Conservation (phyloP, 53 echinoderm and acorn worm species). For the Apostichopus leukothele region DNA sequence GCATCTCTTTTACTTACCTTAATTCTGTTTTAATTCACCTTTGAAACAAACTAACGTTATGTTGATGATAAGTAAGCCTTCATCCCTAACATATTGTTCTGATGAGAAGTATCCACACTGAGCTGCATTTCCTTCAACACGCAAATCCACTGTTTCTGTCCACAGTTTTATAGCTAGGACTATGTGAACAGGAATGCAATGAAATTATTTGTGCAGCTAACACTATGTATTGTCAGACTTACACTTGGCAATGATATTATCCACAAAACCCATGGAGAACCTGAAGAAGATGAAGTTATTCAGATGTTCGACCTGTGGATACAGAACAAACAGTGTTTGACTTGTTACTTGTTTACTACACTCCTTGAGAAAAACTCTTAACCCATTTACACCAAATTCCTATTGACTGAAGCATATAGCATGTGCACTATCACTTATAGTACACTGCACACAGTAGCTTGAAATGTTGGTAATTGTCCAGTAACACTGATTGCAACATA, state of each 20-base stretch:
- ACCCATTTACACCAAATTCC: too few species aligned
- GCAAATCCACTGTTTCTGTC: too few species aligned
- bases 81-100: neutral
- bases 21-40: too few species aligned
- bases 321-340: neutral
- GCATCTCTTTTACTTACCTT: too few species aligned
- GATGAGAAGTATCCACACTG: neutral
- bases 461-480: too few species aligned
- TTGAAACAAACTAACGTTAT: neutral
- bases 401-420: too few species aligned
- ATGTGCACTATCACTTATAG: neutral
- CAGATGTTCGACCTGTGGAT: slow-evolving; percentile 78
- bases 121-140: neutral
- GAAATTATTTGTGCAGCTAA: too few species aligned
- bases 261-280: slow-evolving; percentile 96
- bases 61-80: neutral
- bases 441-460: too few species aligned
- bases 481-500: neutral
- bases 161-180: too few species aligned
- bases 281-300: slow-evolving; percentile 87
- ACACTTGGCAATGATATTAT: slow-evolving; percentile 99
- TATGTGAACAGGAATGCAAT: too few species aligned
- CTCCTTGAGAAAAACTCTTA: too few species aligned
- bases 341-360: too few species aligned
- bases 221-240: slow-evolving; percentile 44